These are phyloP conservation scores for Onthophagus taurus DNA, from an alignment of 1,140 invertebrate genomes.

Conservation along the genomic window DNA sequence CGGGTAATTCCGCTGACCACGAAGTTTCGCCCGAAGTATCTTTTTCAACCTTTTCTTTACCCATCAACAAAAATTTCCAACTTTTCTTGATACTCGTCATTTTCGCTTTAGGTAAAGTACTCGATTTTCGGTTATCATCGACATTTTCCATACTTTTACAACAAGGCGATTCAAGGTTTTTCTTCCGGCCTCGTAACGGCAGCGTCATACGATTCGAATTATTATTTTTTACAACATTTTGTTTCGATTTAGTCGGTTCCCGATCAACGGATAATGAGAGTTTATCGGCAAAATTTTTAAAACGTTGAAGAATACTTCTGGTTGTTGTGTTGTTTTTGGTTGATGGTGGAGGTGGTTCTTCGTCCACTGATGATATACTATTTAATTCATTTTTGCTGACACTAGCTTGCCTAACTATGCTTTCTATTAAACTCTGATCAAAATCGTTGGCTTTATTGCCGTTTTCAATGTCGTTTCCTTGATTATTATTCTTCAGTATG, in stretches of 20 bases:
- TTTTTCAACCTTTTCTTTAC: slow-evolving; percentile 20
- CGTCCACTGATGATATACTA: slow-evolving; percentile 14
- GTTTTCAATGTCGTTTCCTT: slow-evolving; percentile 12
- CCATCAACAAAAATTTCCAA: slow-evolving; percentile 32
- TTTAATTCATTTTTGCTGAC: slow-evolving; percentile 16
- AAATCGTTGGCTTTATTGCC: slow-evolving; percentile 13
- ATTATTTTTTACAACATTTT: slow-evolving; percentile 22
- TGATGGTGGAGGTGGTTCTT: slow-evolving; percentile 9
- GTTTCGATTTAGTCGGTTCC: slow-evolving; percentile 23
- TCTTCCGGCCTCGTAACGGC: slow-evolving; percentile 13
- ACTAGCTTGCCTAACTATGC: slow-evolving; percentile 13
- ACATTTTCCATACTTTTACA: slow-evolving; percentile 28
- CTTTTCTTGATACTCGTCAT: slow-evolving; percentile 25
- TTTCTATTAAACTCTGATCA: slow-evolving; percentile 11
- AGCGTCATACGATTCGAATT: slow-evolving; percentile 17
- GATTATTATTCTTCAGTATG: slow-evolving; percentile 26
- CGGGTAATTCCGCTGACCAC: no score
- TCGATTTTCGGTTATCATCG: slow-evolving; percentile 26
- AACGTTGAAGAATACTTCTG: slow-evolving; percentile 29
- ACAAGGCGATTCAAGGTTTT: slow-evolving; percentile 20
- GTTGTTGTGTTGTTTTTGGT: slow-evolving; percentile 18
- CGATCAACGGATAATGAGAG: slow-evolving; percentile 32
- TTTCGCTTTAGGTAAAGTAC: slow-evolving; percentile 33
- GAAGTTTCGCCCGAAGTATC: no score
- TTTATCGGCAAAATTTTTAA: slow-evolving; percentile 34